phyloP scores from a whole-genome alignment of 2,797 vertebrate genomes.

The Enteromius fasciolatus region DNA sequence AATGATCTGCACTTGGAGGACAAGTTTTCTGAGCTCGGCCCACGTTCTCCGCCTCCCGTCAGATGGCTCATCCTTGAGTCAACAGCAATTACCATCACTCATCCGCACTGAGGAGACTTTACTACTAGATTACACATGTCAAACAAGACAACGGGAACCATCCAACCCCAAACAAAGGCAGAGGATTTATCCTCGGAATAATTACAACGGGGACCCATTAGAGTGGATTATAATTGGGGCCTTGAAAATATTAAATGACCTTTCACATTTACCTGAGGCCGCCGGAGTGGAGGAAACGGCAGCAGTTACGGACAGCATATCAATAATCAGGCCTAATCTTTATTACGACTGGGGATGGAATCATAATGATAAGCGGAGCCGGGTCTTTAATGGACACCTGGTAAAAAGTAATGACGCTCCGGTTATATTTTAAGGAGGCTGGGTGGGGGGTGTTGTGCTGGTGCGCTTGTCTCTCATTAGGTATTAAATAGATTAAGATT shows the following conservation, averaged over 20 bases:
- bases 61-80: constrained; percentile 76
- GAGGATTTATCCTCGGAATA: constrained; percentile 80
- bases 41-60: constrained; percentile 52
- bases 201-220: constrained; percentile 86
- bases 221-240: constrained; percentile 86
- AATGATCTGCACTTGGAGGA: constrained; percentile 45
- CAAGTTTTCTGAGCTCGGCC: constrained; percentile 48
- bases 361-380: constrained; percentile 77
- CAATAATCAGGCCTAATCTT: constrained; percentile 83
- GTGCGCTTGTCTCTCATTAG: constrained; percentile 79
- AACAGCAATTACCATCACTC: constrained; percentile 80
- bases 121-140: constrained; percentile 78
- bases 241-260: constrained; percentile 88
- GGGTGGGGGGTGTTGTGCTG: constrained; percentile 49
- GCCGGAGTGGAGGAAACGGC: constrained; percentile 74
- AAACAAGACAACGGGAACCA: constrained; percentile 76
- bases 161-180: constrained; percentile 80
- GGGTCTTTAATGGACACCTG: constrained; percentile 82
- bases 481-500: constrained; percentile 94
- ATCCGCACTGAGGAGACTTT: constrained; percentile 77
- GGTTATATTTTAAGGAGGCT: constrained; percentile 61
- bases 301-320: constrained; percentile 82
- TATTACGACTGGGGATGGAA: constrained; percentile 85
- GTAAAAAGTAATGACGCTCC: constrained; percentile 76
- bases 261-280: constrained; percentile 87